Conservation (phyloP, 2,888 invertebrate genomes). For the Mesoligia furuncula region DNA sequence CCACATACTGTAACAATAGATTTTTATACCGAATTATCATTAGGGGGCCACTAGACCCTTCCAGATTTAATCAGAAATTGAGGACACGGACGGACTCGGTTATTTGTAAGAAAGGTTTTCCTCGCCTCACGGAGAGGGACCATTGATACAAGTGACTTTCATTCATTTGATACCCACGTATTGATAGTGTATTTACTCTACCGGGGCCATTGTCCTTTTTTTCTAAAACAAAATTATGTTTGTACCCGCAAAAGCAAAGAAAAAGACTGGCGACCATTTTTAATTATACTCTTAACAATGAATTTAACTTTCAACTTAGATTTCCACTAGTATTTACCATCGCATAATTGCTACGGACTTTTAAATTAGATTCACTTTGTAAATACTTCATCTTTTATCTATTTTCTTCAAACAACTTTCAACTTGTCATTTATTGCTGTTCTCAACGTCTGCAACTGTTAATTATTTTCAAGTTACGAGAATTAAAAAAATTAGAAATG, state of each 20-base stretch:
- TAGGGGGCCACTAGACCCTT: background rate
- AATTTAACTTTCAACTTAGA: background rate
- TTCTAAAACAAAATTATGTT: slow-evolving; percentile 17
- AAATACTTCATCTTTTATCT: background rate
- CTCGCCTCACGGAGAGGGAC: background rate
- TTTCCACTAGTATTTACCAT: background rate
- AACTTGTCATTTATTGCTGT: slow-evolving; percentile 13
- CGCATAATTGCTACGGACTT: background rate
- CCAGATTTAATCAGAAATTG: slow-evolving; percentile 15
- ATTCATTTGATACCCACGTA: slow-evolving; percentile 20
- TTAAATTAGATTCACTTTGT: background rate
- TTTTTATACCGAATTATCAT: background rate
- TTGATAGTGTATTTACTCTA: slow-evolving; percentile 14
- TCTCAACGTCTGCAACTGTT: slow-evolving; percentile 11
- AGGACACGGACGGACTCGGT: background rate
- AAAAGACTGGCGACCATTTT: background rate
- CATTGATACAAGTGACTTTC: slow-evolving; percentile 7
- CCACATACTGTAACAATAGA: background rate
- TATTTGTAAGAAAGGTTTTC: background rate
- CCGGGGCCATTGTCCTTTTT: background rate
- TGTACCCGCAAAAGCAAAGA: background rate
- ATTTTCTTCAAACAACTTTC: slow-evolving; percentile 4
- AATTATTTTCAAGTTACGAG: slow-evolving; percentile 38
- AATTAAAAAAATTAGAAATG: too few species aligned
- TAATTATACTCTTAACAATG: background rate